Conservation (phyloP, 2,888 invertebrate species). For the Drosophila mettleri region DNA sequence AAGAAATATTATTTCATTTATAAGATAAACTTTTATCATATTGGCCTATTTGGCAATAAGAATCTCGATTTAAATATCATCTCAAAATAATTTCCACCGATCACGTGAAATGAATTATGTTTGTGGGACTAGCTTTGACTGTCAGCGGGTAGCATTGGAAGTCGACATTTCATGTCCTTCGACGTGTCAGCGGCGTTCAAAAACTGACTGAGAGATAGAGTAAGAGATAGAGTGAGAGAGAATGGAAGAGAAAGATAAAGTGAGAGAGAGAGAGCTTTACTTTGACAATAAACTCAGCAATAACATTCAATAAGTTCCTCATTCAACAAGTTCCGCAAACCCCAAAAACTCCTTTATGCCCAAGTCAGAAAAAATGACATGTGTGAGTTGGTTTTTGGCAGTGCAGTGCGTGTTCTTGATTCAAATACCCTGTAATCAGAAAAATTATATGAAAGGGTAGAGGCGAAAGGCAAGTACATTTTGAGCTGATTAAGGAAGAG, state of each 20-base stretch:
- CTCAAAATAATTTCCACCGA: not conserved
- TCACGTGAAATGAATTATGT: conserved; percentile 2
- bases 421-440: conserved; percentile 9
- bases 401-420: conserved; percentile 16
- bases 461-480: too few relatives aligned
- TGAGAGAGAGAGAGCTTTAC: conserved; percentile 28
- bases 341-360: not conserved
- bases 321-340: conserved; percentile 5
- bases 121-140: conserved; percentile 7
- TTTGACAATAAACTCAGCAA: conserved; percentile 23
- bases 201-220: conserved; percentile 2
- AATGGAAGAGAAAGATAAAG: not conserved
- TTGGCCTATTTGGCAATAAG: not conserved
- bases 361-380: conserved; percentile 22
- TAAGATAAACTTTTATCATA: not conserved
- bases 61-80: conserved; percentile 7
- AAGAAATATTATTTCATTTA: not conserved
- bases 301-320: conserved; percentile 6
- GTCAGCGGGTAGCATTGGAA: conserved; percentile 3
- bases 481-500: too few relatives aligned
- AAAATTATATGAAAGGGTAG: too few relatives aligned
- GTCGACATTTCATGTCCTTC: conserved; percentile 47
- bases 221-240: not conserved
- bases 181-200: conserved; percentile 21
- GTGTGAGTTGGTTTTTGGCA: conserved; percentile 10